These are phyloP conservation scores for Coregonus ussuriensis DNA, from an alignment of 2,797 vertebrate genomes.

Conservation along the genomic window DNA sequence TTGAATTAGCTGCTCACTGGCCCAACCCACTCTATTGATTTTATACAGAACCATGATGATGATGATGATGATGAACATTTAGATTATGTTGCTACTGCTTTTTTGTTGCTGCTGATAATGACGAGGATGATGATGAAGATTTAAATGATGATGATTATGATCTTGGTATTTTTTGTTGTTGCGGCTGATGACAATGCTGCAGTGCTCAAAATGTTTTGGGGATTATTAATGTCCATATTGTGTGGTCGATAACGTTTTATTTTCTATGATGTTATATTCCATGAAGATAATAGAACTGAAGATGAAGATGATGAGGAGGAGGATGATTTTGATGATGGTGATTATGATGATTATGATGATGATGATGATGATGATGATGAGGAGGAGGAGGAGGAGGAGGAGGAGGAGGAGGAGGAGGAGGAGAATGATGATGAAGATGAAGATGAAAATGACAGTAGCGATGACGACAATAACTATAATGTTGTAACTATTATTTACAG, in stretches of 20 bases:
- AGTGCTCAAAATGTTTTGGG: too few relatives aligned
- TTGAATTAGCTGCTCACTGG: slow-evolving; percentile 56
- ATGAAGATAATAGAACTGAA: too few relatives aligned
- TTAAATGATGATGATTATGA: too few relatives aligned
- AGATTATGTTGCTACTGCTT: slow-evolving; percentile 1
- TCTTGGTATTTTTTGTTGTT: neutral
- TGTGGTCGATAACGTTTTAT: too few relatives aligned
- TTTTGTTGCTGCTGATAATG: neutral
- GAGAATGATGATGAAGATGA: slow-evolving; percentile 26
- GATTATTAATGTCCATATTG: too few relatives aligned
- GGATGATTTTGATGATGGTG: too few relatives aligned
- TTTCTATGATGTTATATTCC: too few relatives aligned
- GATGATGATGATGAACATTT: too few relatives aligned
- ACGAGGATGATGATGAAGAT: neutral
- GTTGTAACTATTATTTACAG: slow-evolving; percentile 2
- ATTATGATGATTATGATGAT: too few relatives aligned
- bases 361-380: neutral
- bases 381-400: neutral
- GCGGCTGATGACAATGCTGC: too few relatives aligned
- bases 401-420: neutral
- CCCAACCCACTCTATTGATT: neutral
- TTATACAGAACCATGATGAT: neutral
- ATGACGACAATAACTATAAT: neutral
- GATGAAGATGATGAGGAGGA: too few relatives aligned
- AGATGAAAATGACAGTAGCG: neutral